Conservation (phyloP, 2,888 invertebrate genomes). For the Candidula unifasciata region DNA sequence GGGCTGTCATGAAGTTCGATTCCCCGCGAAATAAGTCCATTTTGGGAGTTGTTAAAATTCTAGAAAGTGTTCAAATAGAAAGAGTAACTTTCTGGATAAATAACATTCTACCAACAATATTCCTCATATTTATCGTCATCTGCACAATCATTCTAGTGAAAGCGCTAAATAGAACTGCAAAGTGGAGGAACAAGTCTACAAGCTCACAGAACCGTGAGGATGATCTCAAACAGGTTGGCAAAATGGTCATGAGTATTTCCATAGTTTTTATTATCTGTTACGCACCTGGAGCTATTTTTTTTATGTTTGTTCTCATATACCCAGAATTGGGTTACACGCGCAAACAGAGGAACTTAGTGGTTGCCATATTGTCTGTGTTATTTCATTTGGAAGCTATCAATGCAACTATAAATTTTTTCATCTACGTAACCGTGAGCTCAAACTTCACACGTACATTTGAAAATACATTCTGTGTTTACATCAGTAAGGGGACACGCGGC, state of each 20-base stretch:
- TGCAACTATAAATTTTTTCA: background rate
- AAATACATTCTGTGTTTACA: conserved; percentile 7
- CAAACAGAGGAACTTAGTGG: background rate
- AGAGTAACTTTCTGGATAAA: background rate
- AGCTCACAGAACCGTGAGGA: background rate
- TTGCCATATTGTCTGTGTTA: background rate
- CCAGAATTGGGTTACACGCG: background rate
- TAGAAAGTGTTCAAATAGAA: background rate
- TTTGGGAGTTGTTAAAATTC: background rate
- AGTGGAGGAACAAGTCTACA: background rate
- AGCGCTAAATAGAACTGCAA: background rate
- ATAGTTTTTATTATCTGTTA: background rate
- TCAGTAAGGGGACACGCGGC: too few relatives aligned
- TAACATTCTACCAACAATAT: background rate
- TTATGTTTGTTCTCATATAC: background rate
- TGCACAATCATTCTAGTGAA: background rate
- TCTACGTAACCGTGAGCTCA: background rate
- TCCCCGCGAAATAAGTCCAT: background rate
- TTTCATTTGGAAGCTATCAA: background rate
- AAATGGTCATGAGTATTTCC: background rate
- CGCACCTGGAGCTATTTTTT: background rate
- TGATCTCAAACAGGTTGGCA: background rate
- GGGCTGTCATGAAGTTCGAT: background rate
- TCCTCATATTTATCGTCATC: background rate
- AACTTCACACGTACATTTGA: background rate